Base-by-base conservation (phyloP, 2,888 invertebrate genomes). In the Hirtodrosophila alboralis region DNA sequence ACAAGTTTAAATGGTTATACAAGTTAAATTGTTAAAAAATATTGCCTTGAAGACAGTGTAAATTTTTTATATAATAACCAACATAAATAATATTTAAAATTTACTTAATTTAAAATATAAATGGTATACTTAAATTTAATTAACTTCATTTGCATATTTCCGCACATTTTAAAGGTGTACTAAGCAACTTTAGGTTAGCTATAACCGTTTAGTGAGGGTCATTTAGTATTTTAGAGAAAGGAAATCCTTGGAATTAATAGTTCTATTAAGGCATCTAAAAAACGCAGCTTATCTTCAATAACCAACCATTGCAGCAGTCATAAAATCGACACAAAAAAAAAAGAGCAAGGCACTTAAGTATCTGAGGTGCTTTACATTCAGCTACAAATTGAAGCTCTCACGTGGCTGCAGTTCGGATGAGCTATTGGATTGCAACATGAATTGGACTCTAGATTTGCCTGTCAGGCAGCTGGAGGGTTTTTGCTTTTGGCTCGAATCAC, bases 401-500 rank as follows among this genome's bases (percentile, higher is more conserved):
- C 12, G 38, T 13, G 36, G 12, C 13, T 16, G 33, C 21, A 28
- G 14, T 40, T 40, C 12, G 18, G 9, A 6, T 31, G 10, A 18
- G 13, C 16, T 16, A 31, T 44, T 41, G 27, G 23, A 62, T 52
- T 47, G 62, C 37, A 48, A 34, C 28, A 33, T 28, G 54, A 40
- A 47, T 27, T 30, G 27, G 18, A 56, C 6, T 31, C 4, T 4
- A 37, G n/a, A 13, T 37, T 45, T 23, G 14, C 10, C 16, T 45
- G 38, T 6, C 31, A 27, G n/a, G 12, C 23, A 30, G 3, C 2
- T 21, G 16, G 16, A n/a, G n/a, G 7, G 9, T 8, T 45, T 8
- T 45, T 34, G 45, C 52, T 12, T 36, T 4, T 14, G 13, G 56
- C 44, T 31, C 8, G 38, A 56, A 40, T 70, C 49, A 38, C 34